phyloP scores from a whole-genome alignment of 2,888 invertebrate species.

The Sycophila texana region DNA sequence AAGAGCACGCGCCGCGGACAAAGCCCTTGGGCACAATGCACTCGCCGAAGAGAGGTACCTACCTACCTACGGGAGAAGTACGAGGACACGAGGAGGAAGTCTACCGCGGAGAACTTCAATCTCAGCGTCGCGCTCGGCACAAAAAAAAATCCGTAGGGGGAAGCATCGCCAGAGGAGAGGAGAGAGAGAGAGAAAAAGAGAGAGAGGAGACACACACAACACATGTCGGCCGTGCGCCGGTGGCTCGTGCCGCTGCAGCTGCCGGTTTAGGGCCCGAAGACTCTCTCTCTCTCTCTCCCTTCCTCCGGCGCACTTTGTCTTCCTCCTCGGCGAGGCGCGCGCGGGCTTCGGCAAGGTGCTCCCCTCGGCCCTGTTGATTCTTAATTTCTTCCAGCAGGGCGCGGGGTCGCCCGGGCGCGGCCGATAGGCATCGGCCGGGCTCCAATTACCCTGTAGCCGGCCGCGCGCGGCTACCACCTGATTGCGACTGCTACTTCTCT shows the following conservation, averaged over 20 bases:
- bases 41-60: slow-evolving; percentile 8
- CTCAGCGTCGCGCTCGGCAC: background rate
- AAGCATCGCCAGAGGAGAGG: background rate
- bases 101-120: slow-evolving; percentile 16
- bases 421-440: no score
- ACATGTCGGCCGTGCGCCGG: slow-evolving; percentile 64
- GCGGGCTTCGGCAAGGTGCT: slow-evolving; percentile 11
- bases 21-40: slow-evolving; percentile 31
- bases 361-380: background rate
- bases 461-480: no score
- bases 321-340: slow-evolving; percentile 4
- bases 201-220: slow-evolving; percentile 63
- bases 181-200: no score
- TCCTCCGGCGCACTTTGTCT: slow-evolving; percentile 34
- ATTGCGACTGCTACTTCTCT: no score
- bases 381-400: no score
- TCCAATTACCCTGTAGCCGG: no score
- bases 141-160: background rate
- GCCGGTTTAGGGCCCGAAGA: slow-evolving; percentile 12
- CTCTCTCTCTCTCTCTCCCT: slow-evolving; percentile 22
- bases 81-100: background rate
- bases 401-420: no score
- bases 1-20: no score
- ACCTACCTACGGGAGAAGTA: background rate
- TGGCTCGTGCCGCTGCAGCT: slow-evolving; percentile 46